Evolutionary conservation across 1,140 invertebrate genomes (phyloP).

Genomic region (Pollicipes pollicipes): DNA sequence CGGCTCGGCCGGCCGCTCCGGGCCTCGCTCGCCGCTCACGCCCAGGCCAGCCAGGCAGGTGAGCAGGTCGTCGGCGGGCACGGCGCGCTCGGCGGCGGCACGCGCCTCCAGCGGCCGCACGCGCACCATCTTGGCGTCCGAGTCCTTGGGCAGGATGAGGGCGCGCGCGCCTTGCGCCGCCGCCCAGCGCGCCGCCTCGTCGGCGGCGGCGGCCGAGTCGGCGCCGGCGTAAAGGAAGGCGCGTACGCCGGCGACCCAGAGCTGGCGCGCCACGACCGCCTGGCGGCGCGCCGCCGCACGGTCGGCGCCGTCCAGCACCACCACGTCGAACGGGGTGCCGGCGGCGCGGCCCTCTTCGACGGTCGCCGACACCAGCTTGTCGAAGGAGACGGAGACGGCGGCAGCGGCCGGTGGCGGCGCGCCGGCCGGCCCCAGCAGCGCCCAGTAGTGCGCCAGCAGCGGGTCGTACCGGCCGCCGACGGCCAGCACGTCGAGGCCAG

Average conservation of each 20-base stretch:
- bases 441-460: constrained; percentile 38
- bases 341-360: background rate
- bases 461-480: constrained; percentile 34
- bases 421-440: constrained; percentile 34
- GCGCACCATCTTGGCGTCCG: background rate
- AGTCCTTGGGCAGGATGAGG: background rate
- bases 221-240: background rate
- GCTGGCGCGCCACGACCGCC: background rate
- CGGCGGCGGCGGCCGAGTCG: background rate
- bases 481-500: constrained; percentile 33
- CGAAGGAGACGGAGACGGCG: background rate
- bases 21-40: background rate
- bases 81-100: background rate
- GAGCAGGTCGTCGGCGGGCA: background rate
- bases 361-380: background rate
- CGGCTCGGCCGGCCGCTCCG: background rate
- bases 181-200: background rate
- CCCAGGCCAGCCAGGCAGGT: background rate
- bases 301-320: background rate
- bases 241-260: background rate
- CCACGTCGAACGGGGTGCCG: background rate
- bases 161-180: background rate
- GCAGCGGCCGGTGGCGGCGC: background rate
- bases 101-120: background rate
- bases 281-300: background rate